Evolutionary conservation across 1,140 invertebrate genomes (phyloP).

Genomic region (Cryptotermes secundus): DNA sequence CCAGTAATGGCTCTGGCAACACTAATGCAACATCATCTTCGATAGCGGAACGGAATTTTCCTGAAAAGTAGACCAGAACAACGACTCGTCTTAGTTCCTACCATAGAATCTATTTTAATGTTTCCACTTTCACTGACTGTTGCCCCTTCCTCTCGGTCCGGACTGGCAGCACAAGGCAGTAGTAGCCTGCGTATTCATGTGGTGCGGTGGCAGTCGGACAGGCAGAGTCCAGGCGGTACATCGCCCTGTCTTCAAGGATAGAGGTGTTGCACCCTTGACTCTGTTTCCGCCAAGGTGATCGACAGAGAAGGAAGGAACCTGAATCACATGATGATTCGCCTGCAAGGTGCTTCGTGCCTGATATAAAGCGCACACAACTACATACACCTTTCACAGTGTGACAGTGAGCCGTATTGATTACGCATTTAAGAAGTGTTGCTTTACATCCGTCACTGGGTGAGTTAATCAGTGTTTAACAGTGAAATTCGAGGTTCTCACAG

Average conservation of each 20-base stretch:
- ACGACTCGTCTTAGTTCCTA: neutral
- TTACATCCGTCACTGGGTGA: too few relatives aligned
- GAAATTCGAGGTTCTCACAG: too few relatives aligned
- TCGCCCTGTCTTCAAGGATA: neutral
- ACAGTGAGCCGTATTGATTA: neutral
- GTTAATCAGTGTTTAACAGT: too few relatives aligned
- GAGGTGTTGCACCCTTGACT: neutral
- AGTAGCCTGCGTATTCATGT: too few relatives aligned
- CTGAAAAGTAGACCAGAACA: neutral
- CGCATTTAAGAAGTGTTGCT: neutral
- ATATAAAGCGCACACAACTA: neutral
- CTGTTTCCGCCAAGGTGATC: slow-evolving; percentile 3
- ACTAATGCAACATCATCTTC: neutral
- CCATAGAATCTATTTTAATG: neutral
- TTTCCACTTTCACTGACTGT: neutral
- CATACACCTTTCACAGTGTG: slow-evolving; percentile 35
- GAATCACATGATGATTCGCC: neutral
- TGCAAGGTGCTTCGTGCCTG: neutral
- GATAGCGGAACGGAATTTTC: neutral
- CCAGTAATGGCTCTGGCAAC: neutral
- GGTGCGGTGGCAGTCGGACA: neutral
- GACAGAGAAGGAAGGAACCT: neutral
- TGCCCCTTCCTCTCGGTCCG: neutral
- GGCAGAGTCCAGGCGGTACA: neutral
- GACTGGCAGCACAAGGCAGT: too few relatives aligned